A percentile compares a stretch with the other conserved stretches of the same genome.
These are phyloP conservation scores for Euphonia xanthogaster DNA, from an alignment of 2,797 vertebrate species.

Conservation along the genomic window DNA sequence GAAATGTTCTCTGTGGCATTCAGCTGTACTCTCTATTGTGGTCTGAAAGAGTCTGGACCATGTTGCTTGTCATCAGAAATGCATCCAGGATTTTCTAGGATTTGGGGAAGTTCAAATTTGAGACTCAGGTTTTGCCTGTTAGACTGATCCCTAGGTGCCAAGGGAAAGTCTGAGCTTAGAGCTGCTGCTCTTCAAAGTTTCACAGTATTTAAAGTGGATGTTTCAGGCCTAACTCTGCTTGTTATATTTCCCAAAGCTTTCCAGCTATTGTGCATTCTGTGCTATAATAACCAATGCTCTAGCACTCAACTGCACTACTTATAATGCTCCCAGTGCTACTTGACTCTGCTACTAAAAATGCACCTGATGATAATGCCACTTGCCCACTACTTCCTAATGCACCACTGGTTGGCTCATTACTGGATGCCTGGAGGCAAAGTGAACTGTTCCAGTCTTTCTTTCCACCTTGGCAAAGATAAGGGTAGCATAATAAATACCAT, in stretches of 20 bases:
- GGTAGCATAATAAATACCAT: constrained; percentile 49
- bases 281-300: constrained; percentile 37
- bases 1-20: background rate
- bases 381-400: constrained; percentile 57
- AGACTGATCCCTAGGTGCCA: background rate
- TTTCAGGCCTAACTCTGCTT: constrained; percentile 50
- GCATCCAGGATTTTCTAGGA: constrained; percentile 36
- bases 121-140: background rate
- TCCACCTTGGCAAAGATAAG: constrained; percentile 28
- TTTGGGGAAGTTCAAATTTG: background rate
- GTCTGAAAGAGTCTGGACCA: constrained; percentile 34
- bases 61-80: constrained; percentile 28
- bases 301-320: constrained; percentile 61
- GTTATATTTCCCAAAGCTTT: constrained; percentile 52
- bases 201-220: constrained; percentile 43
- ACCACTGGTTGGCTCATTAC: constrained; percentile 65
- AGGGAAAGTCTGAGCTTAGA: constrained; percentile 45
- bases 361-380: constrained; percentile 60
- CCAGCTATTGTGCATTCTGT: constrained; percentile 48
- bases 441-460: constrained; percentile 55
- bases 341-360: constrained; percentile 65
- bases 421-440: constrained; percentile 65
- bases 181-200: constrained; percentile 41
- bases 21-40: constrained; percentile 2
- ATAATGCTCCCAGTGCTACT: constrained; percentile 64